phyloP scores from a whole-genome alignment of 2,113 vertebrate genomes.

The Nothoprocta pentlandii region DNA sequence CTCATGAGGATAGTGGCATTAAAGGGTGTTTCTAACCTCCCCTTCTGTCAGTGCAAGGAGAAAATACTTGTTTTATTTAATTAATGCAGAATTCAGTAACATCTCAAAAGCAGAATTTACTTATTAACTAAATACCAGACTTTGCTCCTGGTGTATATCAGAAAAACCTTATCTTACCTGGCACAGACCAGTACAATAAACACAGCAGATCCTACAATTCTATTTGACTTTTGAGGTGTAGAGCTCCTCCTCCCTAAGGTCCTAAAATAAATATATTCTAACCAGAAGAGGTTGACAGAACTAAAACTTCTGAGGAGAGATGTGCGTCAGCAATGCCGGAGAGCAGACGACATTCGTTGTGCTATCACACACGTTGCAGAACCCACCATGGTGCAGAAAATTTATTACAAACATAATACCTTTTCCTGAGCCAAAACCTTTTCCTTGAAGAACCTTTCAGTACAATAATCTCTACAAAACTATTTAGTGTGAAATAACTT shows the following conservation, averaged over 20 bases:
- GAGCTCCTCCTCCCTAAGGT: background rate
- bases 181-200: conserved; percentile 23
- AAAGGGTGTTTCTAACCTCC: background rate
- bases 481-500: background rate
- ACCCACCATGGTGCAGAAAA: background rate
- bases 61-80: background rate
- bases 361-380: background rate
- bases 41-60: background rate
- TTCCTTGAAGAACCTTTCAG: background rate
- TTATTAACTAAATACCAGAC: conserved; percentile 49
- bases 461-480: background rate
- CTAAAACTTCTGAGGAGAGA: background rate
- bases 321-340: background rate
- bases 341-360: background rate
- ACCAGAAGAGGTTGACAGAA: background rate
- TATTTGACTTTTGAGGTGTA: conserved; percentile 24
- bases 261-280: background rate
- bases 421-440: background rate
- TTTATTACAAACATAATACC: background rate
- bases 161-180: conserved; percentile 45
- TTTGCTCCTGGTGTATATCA: conserved; percentile 41
- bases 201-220: background rate
- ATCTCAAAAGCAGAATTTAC: conserved; percentile 21
- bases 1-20: background rate
- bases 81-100: background rate